Conservation (phyloP, 2,888 invertebrate genomes). For the Acanthosoma haemorrhoidale region DNA sequence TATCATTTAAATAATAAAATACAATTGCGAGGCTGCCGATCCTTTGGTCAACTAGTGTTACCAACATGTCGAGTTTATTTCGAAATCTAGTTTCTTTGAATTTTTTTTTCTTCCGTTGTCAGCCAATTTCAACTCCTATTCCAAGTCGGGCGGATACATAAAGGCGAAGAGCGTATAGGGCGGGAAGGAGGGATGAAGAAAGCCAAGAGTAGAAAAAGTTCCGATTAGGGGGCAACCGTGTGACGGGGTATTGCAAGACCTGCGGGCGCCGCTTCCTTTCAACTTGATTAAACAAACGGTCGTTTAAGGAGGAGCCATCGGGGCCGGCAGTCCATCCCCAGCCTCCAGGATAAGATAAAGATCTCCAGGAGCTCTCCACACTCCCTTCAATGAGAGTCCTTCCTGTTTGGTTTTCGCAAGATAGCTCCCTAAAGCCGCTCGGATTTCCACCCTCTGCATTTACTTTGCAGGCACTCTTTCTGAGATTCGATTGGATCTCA, state of each 20-base stretch:
- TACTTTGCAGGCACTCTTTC: neutral
- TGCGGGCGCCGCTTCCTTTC: neutral
- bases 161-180: no score
- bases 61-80: no score
- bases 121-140: neutral
- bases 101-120: neutral
- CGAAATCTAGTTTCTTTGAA: no score
- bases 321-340: neutral
- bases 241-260: neutral
- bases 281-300: conserved; percentile 7
- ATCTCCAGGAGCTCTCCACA: neutral
- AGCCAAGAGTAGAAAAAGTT: neutral
- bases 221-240: neutral
- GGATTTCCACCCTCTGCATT: neutral
- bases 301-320: neutral
- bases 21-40: no score
- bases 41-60: no score
- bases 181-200: neutral
- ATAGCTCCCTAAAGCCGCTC: neutral
- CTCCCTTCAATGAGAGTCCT: neutral
- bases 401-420: conserved; percentile 1
- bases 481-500: neutral
- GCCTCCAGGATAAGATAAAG: neutral
- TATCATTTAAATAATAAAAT: no score
- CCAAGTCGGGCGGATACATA: neutral